Conservation (phyloP, 2,888 invertebrate genomes). For the Crepidodera aurea region DNA sequence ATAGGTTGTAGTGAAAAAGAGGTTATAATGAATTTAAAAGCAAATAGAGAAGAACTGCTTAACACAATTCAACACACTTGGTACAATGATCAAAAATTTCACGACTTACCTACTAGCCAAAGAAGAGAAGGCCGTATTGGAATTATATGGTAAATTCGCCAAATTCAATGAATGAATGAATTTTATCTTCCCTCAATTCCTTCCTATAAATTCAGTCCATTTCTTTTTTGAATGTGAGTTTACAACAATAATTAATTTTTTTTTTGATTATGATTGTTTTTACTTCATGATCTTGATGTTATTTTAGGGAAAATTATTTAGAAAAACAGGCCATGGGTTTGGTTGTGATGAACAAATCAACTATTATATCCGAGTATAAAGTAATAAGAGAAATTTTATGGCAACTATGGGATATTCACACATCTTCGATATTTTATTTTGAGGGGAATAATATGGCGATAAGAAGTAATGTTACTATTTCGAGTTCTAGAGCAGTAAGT, state of each 20-base stretch:
- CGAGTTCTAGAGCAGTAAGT: slow-evolving; percentile 55
- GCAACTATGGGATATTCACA: slow-evolving; percentile 55
- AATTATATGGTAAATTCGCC: slow-evolving; percentile 53
- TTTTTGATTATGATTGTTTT: too few species aligned
- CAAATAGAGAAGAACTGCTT: slow-evolving; percentile 47
- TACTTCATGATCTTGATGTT: too few species aligned
- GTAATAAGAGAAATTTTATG: slow-evolving; percentile 58
- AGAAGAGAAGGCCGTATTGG: slow-evolving; percentile 54
- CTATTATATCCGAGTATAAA: slow-evolving; percentile 57
- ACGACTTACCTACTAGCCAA: slow-evolving; percentile 50
- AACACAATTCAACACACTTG: slow-evolving; percentile 54
- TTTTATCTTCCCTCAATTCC: too few species aligned
- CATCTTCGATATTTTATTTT: slow-evolving; percentile 52
- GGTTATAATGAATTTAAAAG: slow-evolving; percentile 45
- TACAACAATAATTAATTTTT: too few species aligned
- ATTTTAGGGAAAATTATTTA: slow-evolving; percentile 54
- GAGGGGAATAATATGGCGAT: slow-evolving; percentile 49
- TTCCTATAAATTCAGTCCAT: too few species aligned
- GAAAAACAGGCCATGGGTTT: slow-evolving; percentile 49
- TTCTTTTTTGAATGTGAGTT: too few species aligned
- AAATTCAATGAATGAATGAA: too few species aligned
- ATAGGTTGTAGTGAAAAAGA: slow-evolving; percentile 35
- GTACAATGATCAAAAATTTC: slow-evolving; percentile 50
- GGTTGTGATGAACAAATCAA: slow-evolving; percentile 45
- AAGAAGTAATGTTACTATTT: slow-evolving; percentile 53